Base-by-base conservation (phyloP, 1,140 invertebrate species). In the Onthophagus taurus region DNA sequence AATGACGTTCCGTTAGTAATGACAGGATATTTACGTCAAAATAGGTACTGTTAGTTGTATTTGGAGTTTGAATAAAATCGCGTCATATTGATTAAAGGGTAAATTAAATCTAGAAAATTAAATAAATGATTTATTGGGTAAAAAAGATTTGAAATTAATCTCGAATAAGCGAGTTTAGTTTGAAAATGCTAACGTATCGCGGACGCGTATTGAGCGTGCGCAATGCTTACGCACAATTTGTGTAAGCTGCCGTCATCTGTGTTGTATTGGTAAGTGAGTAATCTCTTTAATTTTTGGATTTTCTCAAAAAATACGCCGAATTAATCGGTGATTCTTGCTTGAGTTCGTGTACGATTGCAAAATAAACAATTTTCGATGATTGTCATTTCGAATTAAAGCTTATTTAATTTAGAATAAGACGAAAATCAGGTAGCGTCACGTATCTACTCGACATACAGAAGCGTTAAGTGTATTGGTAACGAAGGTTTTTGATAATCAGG, bases 231-330 rank as follows among this genome's bases (percentile, higher is more conserved):
- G 57, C 37, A 26, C 23, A 26, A 24, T 18, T 49, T 53, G 49
- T 58, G 54, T 58, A 57, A 45, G 33, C 51, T 53, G 55, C 54
- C 53, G 55, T 61, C 57, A 61, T 54, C 57, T 59, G 59, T 61
- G 54, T 54, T 56, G 57, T 55, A 55, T 59, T 59, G 57, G 53
- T 59, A 56, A 59, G 55, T 58, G 50, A 41, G 50, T 44, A 45
- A 42, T 52, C 48, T 33, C 33, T 42, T 47, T 47, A 41, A 54
- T 50, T 55, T 53, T 18, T 44, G 13, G 20, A 44, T 45, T 47
- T 54, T 47, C 49, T 51, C 31, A 52, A 50, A 50, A 52, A 55
- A 45, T 59, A 60, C 52, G 50, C 34, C 20, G 24, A 47, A 50
- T 35, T 55, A 54, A 47, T 44, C 17, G 18, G 44, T 59, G 57